Conservation (phyloP, 37 sponge, comb jelly and placozoan species). For the Ephydatia muelleri region DNA sequence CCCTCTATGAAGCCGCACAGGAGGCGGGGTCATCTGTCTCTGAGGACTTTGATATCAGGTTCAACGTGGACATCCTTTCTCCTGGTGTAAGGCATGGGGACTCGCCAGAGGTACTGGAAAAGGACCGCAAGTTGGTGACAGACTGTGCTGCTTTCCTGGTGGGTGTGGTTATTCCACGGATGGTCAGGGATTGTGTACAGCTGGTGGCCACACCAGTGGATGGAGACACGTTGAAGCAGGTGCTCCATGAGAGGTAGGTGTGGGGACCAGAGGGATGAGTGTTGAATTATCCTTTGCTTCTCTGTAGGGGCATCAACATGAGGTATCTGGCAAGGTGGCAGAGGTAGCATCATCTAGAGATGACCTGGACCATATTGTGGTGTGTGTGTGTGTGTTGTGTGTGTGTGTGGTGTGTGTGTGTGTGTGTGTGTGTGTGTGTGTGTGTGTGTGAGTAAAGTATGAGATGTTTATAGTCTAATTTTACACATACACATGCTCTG, state of each 20-base stretch:
- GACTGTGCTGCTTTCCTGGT: conserved; percentile 48
- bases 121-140: conserved; percentile 42
- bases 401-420: too few species aligned
- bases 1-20: conserved; percentile 14
- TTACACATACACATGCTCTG: background rate
- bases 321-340: conserved; percentile 84
- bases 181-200: conserved; percentile 67
- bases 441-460: background rate
- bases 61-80: conserved; percentile 81
- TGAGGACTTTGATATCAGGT: conserved; percentile 68
- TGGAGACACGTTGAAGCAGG: conserved; percentile 60
- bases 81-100: conserved; percentile 70
- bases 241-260: conserved; percentile 52
- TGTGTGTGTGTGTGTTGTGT: conserved; percentile 3
- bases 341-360: conserved; percentile 32
- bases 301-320: conserved; percentile 91
- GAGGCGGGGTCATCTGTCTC: conserved; percentile 39
- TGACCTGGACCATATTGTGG: conserved; percentile 63
- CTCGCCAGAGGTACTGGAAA: conserved; percentile 46
- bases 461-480: background rate
- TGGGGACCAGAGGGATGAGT: background rate
- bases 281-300: background rate
- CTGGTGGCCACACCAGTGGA: conserved; percentile 63
- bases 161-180: conserved; percentile 35
- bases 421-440: too few species aligned